Conservation (phyloP, 1,140 invertebrate genomes). For the Macrobrachium rosenbergii region DNA sequence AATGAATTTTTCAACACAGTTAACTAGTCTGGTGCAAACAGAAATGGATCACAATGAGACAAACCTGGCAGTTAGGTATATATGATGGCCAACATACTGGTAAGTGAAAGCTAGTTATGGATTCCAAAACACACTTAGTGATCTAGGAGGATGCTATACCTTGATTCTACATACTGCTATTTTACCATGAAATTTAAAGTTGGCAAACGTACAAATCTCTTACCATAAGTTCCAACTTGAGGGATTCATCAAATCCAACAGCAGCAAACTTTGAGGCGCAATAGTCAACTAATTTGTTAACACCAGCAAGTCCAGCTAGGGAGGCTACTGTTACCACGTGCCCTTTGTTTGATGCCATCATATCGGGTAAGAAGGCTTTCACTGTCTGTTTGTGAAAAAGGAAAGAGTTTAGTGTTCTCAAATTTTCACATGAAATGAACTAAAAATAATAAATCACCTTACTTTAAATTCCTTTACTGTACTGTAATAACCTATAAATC, state of each 20-base stretch:
- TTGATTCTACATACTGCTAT: no score
- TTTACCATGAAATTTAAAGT: no score
- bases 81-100: no score
- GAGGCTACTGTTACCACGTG: slow-evolving; percentile 97
- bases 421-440: background rate
- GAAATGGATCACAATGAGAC: no score
- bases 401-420: background rate
- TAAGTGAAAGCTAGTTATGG: no score
- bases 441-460: background rate
- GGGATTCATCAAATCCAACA: slow-evolving; percentile 91
- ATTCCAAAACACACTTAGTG: no score
- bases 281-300: slow-evolving; percentile 92
- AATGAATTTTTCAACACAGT: no score
- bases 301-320: slow-evolving; percentile 87
- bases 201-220: background rate
- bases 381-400: slow-evolving; percentile 71
- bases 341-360: slow-evolving; percentile 84
- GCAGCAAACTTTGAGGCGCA: slow-evolving; percentile 95
- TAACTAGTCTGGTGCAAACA: no score
- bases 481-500: background rate
- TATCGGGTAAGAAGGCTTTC: slow-evolving; percentile 84
- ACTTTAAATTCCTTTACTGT: background rate
- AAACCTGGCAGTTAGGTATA: no score
- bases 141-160: no score
- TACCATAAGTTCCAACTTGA: slow-evolving; percentile 80